phyloP scores from a whole-genome alignment of 2,888 invertebrate species.

The Muscina levida region DNA sequence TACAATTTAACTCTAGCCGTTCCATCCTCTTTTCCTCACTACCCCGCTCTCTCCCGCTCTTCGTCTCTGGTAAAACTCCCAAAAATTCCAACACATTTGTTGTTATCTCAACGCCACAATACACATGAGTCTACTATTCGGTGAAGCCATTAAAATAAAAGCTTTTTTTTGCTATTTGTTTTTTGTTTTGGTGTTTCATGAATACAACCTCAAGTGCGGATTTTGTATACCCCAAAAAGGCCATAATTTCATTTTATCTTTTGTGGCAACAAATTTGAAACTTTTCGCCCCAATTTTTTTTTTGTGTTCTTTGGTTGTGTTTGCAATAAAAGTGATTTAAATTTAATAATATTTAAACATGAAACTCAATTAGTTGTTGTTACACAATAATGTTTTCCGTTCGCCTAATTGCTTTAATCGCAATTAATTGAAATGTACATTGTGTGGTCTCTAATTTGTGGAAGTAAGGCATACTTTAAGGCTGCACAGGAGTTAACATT shows the following conservation, averaged over 20 bases:
- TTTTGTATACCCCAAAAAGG: not conserved
- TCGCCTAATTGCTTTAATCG: constrained; percentile 26
- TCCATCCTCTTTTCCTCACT: too few species aligned
- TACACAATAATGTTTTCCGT: not conserved
- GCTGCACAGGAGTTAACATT: constrained; percentile 1
- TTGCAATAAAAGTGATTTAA: constrained; percentile 14
- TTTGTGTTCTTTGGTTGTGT: too few species aligned
- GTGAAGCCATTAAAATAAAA: constrained; percentile 37
- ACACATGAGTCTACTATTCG: constrained; percentile 35
- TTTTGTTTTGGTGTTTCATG: too few species aligned
- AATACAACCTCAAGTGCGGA: not conserved
- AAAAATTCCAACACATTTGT: constrained; percentile 7
- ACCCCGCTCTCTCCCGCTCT: too few species aligned
- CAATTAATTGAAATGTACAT: constrained; percentile 29
- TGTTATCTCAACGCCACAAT: constrained; percentile 34
- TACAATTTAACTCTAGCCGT: too few species aligned
- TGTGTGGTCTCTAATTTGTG: not conserved
- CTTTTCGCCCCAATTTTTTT: not conserved
- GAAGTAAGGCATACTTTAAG: constrained; percentile 16
- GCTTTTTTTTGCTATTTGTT: not conserved
- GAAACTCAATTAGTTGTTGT: not conserved
- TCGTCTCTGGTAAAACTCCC: too few species aligned
- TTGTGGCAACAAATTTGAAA: not conserved
- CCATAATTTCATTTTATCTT: not conserved
- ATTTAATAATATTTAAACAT: too few species aligned